phyloP scores from a whole-genome alignment of 2,888 invertebrate species.

The Byasa hedistus region DNA sequence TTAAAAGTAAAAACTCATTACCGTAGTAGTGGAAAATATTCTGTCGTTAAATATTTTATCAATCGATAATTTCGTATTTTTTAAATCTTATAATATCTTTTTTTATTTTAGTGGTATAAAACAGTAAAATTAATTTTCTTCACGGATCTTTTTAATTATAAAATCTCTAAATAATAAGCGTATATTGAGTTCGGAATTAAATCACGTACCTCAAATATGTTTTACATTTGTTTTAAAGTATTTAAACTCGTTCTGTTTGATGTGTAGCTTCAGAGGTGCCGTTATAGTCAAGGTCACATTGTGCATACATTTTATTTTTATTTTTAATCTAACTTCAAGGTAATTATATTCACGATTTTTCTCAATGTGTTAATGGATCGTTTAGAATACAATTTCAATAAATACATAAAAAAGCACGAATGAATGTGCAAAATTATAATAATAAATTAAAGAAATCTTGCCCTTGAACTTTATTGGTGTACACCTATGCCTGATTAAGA shows the following conservation, averaged over 20 bases:
- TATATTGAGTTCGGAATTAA: neutral
- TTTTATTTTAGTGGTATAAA: too few species aligned
- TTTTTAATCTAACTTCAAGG: constrained; percentile 26
- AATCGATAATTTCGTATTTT: neutral
- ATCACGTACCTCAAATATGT: neutral
- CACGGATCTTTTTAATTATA: neutral
- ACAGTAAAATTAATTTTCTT: too few species aligned
- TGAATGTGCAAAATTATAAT: neutral
- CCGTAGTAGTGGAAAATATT: neutral
- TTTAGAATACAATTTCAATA: neutral
- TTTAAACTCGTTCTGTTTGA: constrained; percentile 10
- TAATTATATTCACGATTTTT: constrained; percentile 28
- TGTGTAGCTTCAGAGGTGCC: constrained; percentile 14
- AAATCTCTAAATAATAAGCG: neutral
- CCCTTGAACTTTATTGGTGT: neutral
- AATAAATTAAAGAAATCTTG: neutral
- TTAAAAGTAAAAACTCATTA: neutral
- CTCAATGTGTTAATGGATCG: constrained; percentile 11
- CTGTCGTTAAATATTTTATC: neutral
- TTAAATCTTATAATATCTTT: too few species aligned
- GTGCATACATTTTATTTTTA: constrained; percentile 18
- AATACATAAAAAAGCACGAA: neutral
- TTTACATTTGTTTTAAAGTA: neutral
- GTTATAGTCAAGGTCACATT: constrained; percentile 17
- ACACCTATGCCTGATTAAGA: neutral